These are phyloP conservation scores for Kryptolebias ocellatus DNA, from an alignment of 2,797 vertebrate genomes.

Conservation along the genomic window DNA sequence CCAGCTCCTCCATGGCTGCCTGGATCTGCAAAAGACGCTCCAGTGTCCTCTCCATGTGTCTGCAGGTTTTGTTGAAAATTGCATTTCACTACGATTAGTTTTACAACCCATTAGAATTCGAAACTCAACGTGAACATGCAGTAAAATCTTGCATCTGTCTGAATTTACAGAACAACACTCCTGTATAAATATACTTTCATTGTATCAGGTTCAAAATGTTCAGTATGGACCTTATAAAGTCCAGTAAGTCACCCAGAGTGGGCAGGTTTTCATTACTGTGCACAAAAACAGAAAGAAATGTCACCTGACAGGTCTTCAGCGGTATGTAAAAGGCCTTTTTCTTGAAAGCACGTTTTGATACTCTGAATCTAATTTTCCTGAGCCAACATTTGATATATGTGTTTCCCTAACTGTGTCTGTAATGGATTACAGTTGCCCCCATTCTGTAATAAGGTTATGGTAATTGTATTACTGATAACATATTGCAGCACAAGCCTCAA, in stretches of 20 bases:
- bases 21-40: constrained; percentile 94
- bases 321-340: constrained; percentile 10
- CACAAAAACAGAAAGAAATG: not conserved
- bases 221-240: not conserved
- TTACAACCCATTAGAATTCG: constrained; percentile 5
- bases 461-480: constrained; percentile 37
- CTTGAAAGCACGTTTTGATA: constrained; percentile 10
- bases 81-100: constrained; percentile 8
- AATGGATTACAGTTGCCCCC: constrained; percentile 30
- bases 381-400: constrained; percentile 40
- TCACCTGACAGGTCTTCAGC: not conserved
- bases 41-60: constrained; percentile 92
- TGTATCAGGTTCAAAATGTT: too few relatives aligned
- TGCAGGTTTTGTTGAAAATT: constrained; percentile 36
- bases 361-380: constrained; percentile 15
- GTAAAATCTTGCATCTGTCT: constrained; percentile 25
- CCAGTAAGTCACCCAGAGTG: not conserved
- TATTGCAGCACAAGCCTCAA: constrained; percentile 20
- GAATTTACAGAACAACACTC: not conserved
- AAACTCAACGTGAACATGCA: constrained; percentile 11
- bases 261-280: not conserved
- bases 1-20: constrained; percentile 92
- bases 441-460: constrained; percentile 38
- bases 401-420: constrained; percentile 33
- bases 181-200: too few relatives aligned